Base-by-base conservation (phyloP, 2,797 vertebrate genomes). In the Pristis pectinata region DNA sequence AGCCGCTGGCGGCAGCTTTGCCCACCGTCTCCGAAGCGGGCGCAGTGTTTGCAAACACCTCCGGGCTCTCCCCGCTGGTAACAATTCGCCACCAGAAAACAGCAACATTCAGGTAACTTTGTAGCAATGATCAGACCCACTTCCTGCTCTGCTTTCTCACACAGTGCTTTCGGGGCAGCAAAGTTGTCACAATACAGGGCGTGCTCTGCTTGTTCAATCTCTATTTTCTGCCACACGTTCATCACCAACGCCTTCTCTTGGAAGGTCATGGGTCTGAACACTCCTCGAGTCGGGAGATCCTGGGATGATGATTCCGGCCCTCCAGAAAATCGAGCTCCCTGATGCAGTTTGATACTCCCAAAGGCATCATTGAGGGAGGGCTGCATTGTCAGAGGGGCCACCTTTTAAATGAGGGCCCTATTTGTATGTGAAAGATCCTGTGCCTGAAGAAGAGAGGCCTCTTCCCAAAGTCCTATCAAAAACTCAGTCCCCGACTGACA, bases 101-200 rank as follows among this genome's bases (percentile, higher is more conserved):
- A 27, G 61, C n/a, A 41, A 91, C 87, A 41, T 91, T 67, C 61
- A 91, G 87, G 87, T 91, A 91, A 91, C 85, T 91, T 67, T 91
- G 59, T 91, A 91, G n/a, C 61, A 19, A 80, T 41, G 37, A n/a
- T 76, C 6, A 9, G 30, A 76, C 10, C 30, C 17, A 77, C 34
- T 77, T 77, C 76, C n/a, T 79, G 70, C 70, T 72, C 70, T 49
- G 49, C 49, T 2, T 49, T 7, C 61, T 61, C 61, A 9, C 83
- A 59, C 83, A 59, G 17, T 87, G 27, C 5, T 17, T 59, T n/a
- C 6, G 83, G 10, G 13, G 49, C 24, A 56, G 9, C 49, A 30
- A 59, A 59, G 30, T n/a, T 87, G n/a, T 59, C 30, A 11, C 10
- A 9, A 19, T 3, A 27, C 24, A 30, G 49, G 49, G 34, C 34